These are phyloP conservation scores for Drosophila flavopinicola DNA, from an alignment of 2,888 invertebrate genomes.

Conservation along the genomic window DNA sequence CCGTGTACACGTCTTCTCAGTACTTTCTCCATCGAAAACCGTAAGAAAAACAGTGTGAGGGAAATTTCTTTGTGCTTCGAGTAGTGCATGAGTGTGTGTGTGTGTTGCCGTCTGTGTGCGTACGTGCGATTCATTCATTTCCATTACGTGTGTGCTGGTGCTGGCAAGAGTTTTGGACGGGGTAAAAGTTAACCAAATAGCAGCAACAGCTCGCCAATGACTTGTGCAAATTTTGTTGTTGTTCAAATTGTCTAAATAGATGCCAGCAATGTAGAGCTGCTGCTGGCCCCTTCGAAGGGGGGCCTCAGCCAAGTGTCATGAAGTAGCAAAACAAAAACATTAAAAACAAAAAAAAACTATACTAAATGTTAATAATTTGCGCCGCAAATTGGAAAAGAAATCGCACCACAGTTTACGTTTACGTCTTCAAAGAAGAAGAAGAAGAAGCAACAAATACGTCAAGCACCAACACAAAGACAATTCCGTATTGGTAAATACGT, in stretches of 20 bases:
- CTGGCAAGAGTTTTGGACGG: conserved; percentile 46
- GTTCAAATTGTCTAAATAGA: conserved; percentile 51
- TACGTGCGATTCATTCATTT: conserved; percentile 73
- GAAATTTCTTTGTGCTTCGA: conserved; percentile 42
- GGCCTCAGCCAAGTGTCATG: conserved; percentile 64
- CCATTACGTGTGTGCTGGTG: conserved; percentile 66
- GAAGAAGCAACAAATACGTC: conserved; percentile 64
- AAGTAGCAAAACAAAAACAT: conserved; percentile 27
- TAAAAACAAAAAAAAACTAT: conserved; percentile 26
- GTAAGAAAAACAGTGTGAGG: conserved; percentile 19
- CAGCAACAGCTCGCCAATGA: conserved; percentile 51
- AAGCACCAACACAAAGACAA: conserved; percentile 47
- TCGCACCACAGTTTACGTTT: conserved; percentile 36
- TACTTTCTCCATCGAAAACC: conserved; percentile 11
- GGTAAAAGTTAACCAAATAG: conserved; percentile 46
- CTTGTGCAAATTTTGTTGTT: conserved; percentile 49
- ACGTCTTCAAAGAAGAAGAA: conserved; percentile 23
- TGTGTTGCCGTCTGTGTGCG: conserved; percentile 47
- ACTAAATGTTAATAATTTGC: conserved; percentile 54
- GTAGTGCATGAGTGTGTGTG: conserved; percentile 45
- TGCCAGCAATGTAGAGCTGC: conserved; percentile 66
- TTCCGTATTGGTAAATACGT: conserved; percentile 41
- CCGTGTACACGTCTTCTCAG: conserved; percentile 16
- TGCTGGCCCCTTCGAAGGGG: conserved; percentile 64
- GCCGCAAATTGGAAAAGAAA: conserved; percentile 58